phyloP scores from a whole-genome alignment of 2,888 invertebrate genomes.

The Neoascia interrupta region DNA sequence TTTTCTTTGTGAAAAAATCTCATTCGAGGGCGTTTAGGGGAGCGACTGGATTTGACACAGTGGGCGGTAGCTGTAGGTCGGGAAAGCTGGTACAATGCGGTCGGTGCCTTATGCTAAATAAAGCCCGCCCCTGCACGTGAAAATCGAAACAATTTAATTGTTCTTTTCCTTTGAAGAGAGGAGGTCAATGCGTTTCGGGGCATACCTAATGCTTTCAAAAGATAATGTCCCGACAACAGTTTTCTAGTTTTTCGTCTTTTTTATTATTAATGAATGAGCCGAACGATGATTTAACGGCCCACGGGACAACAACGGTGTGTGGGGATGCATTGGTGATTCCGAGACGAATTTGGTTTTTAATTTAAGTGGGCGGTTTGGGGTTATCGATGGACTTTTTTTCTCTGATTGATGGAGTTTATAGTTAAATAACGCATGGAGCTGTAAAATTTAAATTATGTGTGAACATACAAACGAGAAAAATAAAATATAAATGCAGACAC shows the following conservation, averaged over 20 bases:
- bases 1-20: conserved; percentile 1
- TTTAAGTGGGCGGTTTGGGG: conserved; percentile 50
- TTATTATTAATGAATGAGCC: conserved; percentile 52
- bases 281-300: conserved; percentile 39
- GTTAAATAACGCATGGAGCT: no score
- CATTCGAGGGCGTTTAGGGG: conserved; percentile 2
- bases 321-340: conserved; percentile 18
- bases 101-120: conserved; percentile 39
- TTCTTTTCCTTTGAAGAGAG: no score
- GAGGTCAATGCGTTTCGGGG: no score
- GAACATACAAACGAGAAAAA: no score
- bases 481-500: not conserved
- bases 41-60: conserved; percentile 30
- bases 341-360: conserved; percentile 36
- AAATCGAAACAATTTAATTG: not conserved
- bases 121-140: not conserved
- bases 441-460: no score
- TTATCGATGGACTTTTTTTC: no score
- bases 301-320: not conserved
- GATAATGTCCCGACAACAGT: conserved; percentile 1
- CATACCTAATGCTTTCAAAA: no score
- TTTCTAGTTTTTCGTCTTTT: conserved; percentile 14
- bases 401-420: no score
- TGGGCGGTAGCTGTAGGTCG: no score
- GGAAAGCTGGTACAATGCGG: not conserved